A percentile compares a stretch with the other conserved stretches of the same genome.
phyloP scores from a whole-genome alignment of 1,140 invertebrate species.

The Vollenhovia emeryi region DNA sequence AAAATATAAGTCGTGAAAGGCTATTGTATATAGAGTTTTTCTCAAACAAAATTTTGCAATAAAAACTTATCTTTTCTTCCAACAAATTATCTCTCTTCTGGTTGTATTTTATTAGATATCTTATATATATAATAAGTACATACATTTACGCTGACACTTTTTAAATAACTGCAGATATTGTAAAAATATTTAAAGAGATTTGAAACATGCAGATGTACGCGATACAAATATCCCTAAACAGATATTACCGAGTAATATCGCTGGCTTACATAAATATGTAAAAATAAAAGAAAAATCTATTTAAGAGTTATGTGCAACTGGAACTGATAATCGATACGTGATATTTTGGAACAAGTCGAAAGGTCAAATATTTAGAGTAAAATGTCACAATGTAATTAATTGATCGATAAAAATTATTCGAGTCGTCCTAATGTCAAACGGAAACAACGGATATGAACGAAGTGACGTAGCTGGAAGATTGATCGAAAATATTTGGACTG shows the following conservation, averaged over 20 bases:
- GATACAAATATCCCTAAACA: background rate
- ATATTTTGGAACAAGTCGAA: background rate
- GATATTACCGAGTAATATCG: background rate
- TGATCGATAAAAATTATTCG: background rate
- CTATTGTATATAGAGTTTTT: no score
- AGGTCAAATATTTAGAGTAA: background rate
- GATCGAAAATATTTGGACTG: constrained; percentile 37
- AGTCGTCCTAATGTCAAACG: constrained; percentile 24
- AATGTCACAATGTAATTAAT: background rate
- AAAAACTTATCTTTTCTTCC: background rate
- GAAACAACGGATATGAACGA: constrained; percentile 34
- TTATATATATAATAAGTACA: background rate
- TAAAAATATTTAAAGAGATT: background rate
- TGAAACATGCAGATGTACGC: background rate
- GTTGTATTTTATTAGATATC: background rate
- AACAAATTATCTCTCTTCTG: background rate
- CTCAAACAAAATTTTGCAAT: background rate
- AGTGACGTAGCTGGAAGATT: background rate
- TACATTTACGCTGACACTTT: background rate
- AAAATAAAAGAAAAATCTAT: background rate
- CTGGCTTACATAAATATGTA: background rate
- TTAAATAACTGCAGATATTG: background rate
- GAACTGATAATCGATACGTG: constrained; percentile 1
- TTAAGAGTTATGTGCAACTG: background rate
- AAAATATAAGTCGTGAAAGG: no score